Conservation (phyloP, 2,113 vertebrate genomes). For the Hassar affinis region DNA sequence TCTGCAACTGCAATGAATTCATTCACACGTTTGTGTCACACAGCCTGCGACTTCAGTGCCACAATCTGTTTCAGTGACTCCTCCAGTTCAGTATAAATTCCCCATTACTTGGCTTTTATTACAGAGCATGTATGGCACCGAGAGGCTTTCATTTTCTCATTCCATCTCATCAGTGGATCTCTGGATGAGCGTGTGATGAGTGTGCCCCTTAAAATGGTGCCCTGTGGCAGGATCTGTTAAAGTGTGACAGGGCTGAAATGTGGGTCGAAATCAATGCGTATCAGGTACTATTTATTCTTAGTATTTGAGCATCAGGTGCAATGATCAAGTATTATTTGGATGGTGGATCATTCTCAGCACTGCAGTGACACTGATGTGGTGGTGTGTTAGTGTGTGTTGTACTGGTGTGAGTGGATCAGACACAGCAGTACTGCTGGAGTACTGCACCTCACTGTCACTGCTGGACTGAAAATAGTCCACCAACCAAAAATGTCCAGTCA, state of each 20-base stretch:
- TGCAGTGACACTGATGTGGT: too few relatives aligned
- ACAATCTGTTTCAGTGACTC: background rate
- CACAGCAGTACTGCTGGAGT: too few relatives aligned
- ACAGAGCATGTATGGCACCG: background rate
- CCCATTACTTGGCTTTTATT: background rate
- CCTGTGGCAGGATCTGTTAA: slow-evolving; percentile 5
- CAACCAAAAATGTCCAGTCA: too few relatives aligned
- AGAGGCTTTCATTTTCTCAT: background rate
- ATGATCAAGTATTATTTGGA: too few relatives aligned
- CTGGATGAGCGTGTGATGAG: background rate
- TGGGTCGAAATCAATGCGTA: too few relatives aligned
- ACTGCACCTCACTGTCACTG: too few relatives aligned
- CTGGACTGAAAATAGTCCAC: too few relatives aligned
- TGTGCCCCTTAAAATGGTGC: slow-evolving; percentile 1
- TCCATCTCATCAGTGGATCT: slow-evolving; percentile 1
- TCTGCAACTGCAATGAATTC: background rate
- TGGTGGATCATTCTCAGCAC: too few relatives aligned
- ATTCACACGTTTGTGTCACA: background rate
- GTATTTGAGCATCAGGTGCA: too few relatives aligned
- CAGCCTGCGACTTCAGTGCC: background rate
- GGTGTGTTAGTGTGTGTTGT: too few relatives aligned
- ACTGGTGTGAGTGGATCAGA: too few relatives aligned
- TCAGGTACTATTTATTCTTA: too few relatives aligned
- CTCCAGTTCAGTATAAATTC: background rate
- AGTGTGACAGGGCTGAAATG: background rate